Percentiles rank a stretch among this genome's conserved stretches.
These are phyloP conservation scores for Simalia tracyae DNA, from an alignment of 2,797 vertebrate genomes.

Conservation along the genomic window DNA sequence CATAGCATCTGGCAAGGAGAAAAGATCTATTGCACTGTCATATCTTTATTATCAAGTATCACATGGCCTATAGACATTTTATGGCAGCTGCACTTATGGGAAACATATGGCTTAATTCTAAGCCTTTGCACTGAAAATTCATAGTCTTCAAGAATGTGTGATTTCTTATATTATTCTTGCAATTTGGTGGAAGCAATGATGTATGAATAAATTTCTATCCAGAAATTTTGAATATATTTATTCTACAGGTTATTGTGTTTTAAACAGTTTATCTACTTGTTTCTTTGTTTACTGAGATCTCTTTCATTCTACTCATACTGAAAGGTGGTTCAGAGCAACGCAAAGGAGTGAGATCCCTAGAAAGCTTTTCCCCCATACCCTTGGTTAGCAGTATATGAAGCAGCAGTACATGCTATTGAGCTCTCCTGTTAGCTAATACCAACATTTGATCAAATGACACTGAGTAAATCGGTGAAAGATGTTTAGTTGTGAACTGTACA, in stretches of 20 bases:
- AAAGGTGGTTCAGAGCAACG: background rate
- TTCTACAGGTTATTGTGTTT: rapidly evolving
- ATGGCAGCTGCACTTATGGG: conserved; percentile 35
- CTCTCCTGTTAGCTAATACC: background rate
- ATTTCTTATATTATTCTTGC: conserved; percentile 9
- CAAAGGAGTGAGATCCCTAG: background rate
- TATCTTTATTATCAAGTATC: conserved; percentile 49
- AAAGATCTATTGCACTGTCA: conserved; percentile 20
- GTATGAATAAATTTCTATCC: background rate
- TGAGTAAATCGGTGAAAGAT: background rate
- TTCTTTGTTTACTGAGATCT: background rate
- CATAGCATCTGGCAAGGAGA: conserved; percentile 27
- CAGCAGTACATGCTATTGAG: background rate
- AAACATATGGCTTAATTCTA: conserved; percentile 41
- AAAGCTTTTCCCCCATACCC: background rate
- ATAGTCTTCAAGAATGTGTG: conserved; percentile 29
- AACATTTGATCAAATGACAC: background rate
- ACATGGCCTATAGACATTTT: conserved; percentile 5
- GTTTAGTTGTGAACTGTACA: background rate
- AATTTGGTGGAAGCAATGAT: background rate
- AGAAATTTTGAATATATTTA: background rate
- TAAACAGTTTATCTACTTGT: background rate
- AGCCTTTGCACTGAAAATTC: conserved; percentile 28
- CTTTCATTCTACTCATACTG: background rate
- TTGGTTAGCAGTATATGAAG: background rate